Evolutionary conservation across 2,113 vertebrate genomes (phyloP).

Genomic region (Gnathonemus echidnorhynchus): DNA sequence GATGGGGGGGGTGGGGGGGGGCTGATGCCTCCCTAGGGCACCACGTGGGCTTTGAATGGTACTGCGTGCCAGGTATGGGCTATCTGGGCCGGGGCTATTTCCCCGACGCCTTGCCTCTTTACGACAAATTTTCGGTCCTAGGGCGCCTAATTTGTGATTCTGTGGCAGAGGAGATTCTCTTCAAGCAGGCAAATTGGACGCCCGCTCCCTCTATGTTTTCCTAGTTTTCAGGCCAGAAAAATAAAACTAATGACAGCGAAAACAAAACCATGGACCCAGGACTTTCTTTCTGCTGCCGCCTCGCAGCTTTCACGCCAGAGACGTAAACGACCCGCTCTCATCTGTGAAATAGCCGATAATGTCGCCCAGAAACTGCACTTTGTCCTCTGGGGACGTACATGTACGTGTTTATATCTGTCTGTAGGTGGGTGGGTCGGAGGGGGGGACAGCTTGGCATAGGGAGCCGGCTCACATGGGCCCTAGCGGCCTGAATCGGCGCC

Average conservation of each 20-base stretch:
- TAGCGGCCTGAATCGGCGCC: neutral
- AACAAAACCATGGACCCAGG: neutral
- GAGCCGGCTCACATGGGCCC: conserved; percentile 12
- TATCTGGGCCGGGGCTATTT: neutral
- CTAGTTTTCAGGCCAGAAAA: neutral
- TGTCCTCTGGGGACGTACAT: neutral
- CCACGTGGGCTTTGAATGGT: neutral
- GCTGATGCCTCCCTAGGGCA: neutral
- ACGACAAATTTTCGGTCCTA: no score
- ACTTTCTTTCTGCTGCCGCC: no score
- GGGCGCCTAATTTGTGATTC: neutral
- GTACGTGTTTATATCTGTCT: neutral
- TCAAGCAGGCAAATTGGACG: neutral
- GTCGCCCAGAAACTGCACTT: neutral
- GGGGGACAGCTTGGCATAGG: neutral
- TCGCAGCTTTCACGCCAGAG: neutral
- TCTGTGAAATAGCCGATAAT: neutral
- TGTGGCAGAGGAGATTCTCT: neutral
- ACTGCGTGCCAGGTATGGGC: neutral
- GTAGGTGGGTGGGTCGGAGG: neutral
- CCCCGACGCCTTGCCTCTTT: neutral
- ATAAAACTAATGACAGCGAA: neutral
- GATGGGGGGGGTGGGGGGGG: neutral
- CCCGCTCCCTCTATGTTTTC: neutral
- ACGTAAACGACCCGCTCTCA: neutral